Conservation (phyloP, 2,888 invertebrate genomes). For the Epiblema foenella region DNA sequence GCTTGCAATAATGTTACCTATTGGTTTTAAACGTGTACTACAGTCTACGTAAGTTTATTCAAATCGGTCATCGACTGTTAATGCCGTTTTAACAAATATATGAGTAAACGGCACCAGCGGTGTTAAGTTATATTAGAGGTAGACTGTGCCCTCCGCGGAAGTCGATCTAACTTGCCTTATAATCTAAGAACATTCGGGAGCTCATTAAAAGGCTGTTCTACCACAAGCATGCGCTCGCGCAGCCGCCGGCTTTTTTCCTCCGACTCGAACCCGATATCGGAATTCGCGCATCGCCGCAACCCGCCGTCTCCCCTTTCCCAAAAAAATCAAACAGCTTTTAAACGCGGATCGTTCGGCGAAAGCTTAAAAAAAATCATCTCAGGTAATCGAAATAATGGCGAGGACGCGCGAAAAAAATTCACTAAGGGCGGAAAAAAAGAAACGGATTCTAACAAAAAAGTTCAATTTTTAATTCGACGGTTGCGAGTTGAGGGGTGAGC, state of each 20-base stretch:
- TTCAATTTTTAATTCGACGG: constrained; percentile 77
- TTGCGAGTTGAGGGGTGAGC: constrained; percentile 57
- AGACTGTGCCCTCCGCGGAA: not conserved
- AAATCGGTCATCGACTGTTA: not conserved
- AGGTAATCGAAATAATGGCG: constrained; percentile 84
- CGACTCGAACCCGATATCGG: constrained; percentile 77
- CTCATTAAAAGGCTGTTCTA: constrained; percentile 36
- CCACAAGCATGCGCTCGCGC: constrained; percentile 47
- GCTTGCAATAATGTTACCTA: not conserved
- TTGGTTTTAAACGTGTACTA: not conserved
- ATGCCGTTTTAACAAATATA: not conserved
- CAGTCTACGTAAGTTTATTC: not conserved
- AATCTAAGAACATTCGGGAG: constrained; percentile 15
- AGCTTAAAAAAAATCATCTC: constrained; percentile 77
- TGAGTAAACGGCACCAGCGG: not conserved
- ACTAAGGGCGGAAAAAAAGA: constrained; percentile 83
- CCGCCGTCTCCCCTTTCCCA: constrained; percentile 77
- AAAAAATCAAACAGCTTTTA: constrained; percentile 85
- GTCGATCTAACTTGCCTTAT: not conserved
- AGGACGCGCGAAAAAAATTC: constrained; percentile 82
- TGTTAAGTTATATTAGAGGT: not conserved
- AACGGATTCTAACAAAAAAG: constrained; percentile 82
- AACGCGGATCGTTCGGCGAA: constrained; percentile 74
- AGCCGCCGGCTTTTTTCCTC: constrained; percentile 62
- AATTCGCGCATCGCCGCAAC: constrained; percentile 81